These are phyloP conservation scores for Araneus ventricosus DNA, from an alignment of 1,140 invertebrate species.

Conservation along the genomic window DNA sequence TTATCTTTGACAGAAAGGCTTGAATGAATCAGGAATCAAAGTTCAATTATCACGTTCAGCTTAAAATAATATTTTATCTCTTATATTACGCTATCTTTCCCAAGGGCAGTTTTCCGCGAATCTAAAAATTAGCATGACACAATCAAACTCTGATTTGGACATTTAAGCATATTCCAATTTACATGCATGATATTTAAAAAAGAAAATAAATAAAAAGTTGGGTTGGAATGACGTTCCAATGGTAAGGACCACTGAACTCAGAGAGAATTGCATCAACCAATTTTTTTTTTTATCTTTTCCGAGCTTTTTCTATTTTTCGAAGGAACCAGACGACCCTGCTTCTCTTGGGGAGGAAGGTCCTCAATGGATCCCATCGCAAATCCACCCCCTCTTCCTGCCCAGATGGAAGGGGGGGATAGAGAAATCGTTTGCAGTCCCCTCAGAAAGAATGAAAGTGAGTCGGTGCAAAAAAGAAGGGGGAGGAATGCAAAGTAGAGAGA, in stretches of 20 bases:
- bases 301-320: not conserved
- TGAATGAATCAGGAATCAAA: too few species aligned
- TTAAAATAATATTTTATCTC: too few species aligned
- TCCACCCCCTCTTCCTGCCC: constrained; percentile 64
- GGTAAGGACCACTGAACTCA: not conserved
- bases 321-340: not conserved
- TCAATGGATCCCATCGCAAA: constrained; percentile 9
- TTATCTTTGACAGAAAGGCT: too few species aligned
- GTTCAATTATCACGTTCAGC: too few species aligned
- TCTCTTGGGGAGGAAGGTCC: not conserved
- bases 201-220: not conserved
- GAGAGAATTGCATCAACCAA: not conserved
- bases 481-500: constrained; percentile 14
- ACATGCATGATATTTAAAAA: not conserved
- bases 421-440: constrained; percentile 25
- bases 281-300: not conserved
- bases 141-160: too few species aligned
- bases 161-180: not conserved
- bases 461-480: constrained; percentile 40
- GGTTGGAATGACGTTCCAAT: not conserved
- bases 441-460: constrained; percentile 66
- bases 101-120: too few species aligned
- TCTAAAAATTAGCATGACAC: too few species aligned
- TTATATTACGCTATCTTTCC: too few species aligned
- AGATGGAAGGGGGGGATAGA: not conserved